Evolutionary conservation across 2,797 vertebrate genomes (phyloP).

Genomic region (Syngnathus rostellatus): DNA sequence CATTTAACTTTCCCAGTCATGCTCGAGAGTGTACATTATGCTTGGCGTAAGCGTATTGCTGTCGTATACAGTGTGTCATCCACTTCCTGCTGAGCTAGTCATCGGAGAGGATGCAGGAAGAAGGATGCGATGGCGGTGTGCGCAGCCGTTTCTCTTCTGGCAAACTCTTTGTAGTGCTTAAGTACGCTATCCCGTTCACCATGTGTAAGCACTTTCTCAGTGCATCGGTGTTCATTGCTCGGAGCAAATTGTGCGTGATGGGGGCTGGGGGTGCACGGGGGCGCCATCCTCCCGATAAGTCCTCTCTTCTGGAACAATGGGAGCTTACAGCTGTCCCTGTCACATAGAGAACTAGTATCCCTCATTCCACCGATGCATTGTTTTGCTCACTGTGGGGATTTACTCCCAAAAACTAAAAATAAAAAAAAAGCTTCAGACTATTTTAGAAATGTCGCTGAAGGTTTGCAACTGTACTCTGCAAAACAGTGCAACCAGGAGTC

Average conservation of each 20-base stretch:
- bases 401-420: constrained; percentile 25
- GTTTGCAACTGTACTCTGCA: constrained; percentile 23
- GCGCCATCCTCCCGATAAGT: constrained; percentile 57
- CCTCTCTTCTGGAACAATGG: constrained; percentile 66
- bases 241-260: constrained; percentile 46
- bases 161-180: constrained; percentile 43
- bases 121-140: constrained; percentile 38
- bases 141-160: constrained; percentile 55
- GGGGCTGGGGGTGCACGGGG: constrained; percentile 21
- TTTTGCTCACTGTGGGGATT: constrained; percentile 38
- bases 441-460: constrained; percentile 42
- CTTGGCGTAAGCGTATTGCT: neutral
- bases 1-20: no score
- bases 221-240: constrained; percentile 27
- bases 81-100: constrained; percentile 57
- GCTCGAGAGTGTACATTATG: neutral
- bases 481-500: constrained; percentile 10
- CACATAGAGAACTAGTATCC: constrained; percentile 48
- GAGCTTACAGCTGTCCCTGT: constrained; percentile 66
- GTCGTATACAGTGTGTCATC: constrained; percentile 35
- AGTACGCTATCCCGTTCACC: constrained; percentile 51
- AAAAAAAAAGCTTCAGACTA: constrained; percentile 31
- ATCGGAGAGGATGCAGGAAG: constrained; percentile 58
- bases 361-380: constrained; percentile 56
- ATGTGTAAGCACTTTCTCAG: constrained; percentile 45